phyloP scores from a whole-genome alignment of 2,888 invertebrate genomes.

The Latheticus oryzae region DNA sequence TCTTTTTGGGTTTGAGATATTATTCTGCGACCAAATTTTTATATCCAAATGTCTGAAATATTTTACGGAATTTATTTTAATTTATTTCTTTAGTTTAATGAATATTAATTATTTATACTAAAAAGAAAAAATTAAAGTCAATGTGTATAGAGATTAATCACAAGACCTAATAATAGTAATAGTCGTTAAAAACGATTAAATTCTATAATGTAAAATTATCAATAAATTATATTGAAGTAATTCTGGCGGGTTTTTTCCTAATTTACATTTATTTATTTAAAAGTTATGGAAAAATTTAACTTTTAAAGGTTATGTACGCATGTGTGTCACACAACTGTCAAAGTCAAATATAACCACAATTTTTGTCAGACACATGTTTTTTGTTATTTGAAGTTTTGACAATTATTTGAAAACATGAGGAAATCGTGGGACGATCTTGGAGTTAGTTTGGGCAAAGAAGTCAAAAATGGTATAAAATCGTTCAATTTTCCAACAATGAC shows the following conservation, averaged over 20 bases:
- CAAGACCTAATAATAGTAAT: constrained; percentile 24
- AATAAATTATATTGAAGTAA: constrained; percentile 23
- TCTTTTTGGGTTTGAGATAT: background rate
- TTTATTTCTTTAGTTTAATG: constrained; percentile 7
- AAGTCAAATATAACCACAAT: constrained; percentile 21
- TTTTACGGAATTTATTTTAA: background rate
- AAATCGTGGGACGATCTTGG: constrained; percentile 68
- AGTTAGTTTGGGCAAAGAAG: constrained; percentile 63
- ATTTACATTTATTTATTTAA: constrained; percentile 2
- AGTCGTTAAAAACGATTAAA: constrained; percentile 22
- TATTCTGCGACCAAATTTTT: background rate
- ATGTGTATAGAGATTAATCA: constrained; percentile 16
- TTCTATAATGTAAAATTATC: constrained; percentile 26
- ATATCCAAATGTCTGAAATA: too few species aligned
- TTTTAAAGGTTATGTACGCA: too few species aligned
- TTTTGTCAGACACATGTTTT: too few species aligned
- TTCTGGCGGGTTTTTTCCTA: background rate
- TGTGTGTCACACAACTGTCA: background rate
- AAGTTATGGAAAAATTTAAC: background rate
- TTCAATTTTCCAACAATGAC: constrained; percentile 71
- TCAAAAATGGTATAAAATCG: constrained; percentile 66
- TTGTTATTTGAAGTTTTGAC: background rate
- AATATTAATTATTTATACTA: constrained; percentile 20
- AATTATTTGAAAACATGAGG: constrained; percentile 51
- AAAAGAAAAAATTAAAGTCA: constrained; percentile 11